These are phyloP conservation scores for Rattus norvegicus DNA, from an alignment of 2,113 vertebrate genomes.

Conservation along the genomic window GRCr8 NC_086036.1:22278001-22278500, in stretches of 20 bases:
- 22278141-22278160: slow-evolving; percentile 1
- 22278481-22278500: background rate
- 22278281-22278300: background rate
- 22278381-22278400: slow-evolving; percentile 43
- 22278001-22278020: slow-evolving; percentile 9
- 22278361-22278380: background rate
- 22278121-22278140: background rate
- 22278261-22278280: background rate
- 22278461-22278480: slow-evolving; percentile 19
- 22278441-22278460: slow-evolving; percentile 51
- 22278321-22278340: background rate
- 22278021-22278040: slow-evolving; percentile 58
- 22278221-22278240: background rate
- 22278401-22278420: background rate
- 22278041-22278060: background rate
- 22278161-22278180: background rate
- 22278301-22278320: background rate
- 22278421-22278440: background rate
- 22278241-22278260: background rate
- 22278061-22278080: slow-evolving; percentile 34
- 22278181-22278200: background rate
- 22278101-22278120: background rate
- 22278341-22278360: slow-evolving; percentile 11
- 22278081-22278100: slow-evolving; percentile 38
- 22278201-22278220: background rate